These are phyloP conservation scores for Neocrepidodera transversa DNA, from an alignment of 2,888 invertebrate genomes.

Conservation along the genomic window DNA sequence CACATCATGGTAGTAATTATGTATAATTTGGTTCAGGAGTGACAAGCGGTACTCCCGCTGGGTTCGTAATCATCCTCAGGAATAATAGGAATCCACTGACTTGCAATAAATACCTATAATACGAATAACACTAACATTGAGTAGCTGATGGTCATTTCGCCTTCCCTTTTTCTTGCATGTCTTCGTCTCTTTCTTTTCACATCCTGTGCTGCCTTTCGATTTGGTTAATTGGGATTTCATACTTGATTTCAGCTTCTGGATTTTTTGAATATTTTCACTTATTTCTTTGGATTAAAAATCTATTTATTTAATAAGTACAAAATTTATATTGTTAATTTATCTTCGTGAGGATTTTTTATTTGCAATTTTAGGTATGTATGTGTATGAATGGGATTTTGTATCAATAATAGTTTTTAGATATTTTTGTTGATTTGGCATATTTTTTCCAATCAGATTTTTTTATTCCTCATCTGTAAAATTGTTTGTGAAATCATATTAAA, in stretches of 20 bases:
- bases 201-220: conserved; percentile 4
- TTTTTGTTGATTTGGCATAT: no score
- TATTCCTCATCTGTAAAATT: no score
- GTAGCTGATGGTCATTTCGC: conserved; percentile 28
- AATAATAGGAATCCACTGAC: conserved; percentile 61
- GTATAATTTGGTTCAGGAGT: conserved; percentile 58
- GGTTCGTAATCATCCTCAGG: conserved; percentile 59
- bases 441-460: no score
- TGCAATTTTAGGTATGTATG: no score
- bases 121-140: conserved; percentile 45
- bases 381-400: no score
- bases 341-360: no score
- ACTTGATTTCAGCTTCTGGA: not conserved
- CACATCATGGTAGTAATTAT: conserved; percentile 58
- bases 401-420: no score
- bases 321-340: no score
- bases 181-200: conserved; percentile 4
- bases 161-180: not conserved
- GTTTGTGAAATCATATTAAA: no score
- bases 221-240: conserved; percentile 11
- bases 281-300: no score
- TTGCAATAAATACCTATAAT: conserved; percentile 57
- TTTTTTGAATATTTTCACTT: no score
- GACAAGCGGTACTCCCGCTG: conserved; percentile 58
- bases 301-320: no score